Evolutionary conservation across 30 jellyfish, hydroid and myxozoan genomes (phyloP).

Genomic region (Pseudorhiza aurosa): DNA sequence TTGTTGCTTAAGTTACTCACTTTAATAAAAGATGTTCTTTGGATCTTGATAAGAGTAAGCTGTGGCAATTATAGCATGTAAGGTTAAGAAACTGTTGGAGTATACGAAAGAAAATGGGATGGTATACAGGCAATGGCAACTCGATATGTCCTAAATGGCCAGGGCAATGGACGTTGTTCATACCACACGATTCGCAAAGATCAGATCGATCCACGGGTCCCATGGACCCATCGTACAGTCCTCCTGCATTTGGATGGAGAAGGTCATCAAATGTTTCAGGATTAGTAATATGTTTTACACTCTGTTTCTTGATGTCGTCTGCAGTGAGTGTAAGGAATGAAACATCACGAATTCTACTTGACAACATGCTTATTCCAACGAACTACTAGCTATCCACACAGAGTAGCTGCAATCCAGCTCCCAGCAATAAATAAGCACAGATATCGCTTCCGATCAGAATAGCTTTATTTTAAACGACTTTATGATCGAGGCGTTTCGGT

Average conservation of each 20-base stretch:
- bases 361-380: slow-evolving; percentile 11
- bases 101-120: slow-evolving; percentile 86
- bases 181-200: slow-evolving; percentile 89
- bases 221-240: slow-evolving; percentile 84
- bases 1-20: too few species aligned
- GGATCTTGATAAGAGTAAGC: slow-evolving; percentile 64
- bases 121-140: slow-evolving; percentile 95
- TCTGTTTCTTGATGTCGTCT: slow-evolving; percentile 73
- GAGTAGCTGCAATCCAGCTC: neutral
- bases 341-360: slow-evolving; percentile 45
- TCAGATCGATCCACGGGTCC: slow-evolving; percentile 95
- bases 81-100: slow-evolving; percentile 75
- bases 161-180: slow-evolving; percentile 82
- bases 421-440: too few species aligned
- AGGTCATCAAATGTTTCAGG: slow-evolving; percentile 89
- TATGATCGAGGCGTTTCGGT: too few species aligned
- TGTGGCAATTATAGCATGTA: slow-evolving; percentile 89
- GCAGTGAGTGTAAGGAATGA: slow-evolving; percentile 60
- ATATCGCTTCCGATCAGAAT: too few species aligned
- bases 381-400: neutral
- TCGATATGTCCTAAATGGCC: slow-evolving; percentile 97
- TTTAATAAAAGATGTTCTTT: slow-evolving; percentile 53
- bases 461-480: too few species aligned
- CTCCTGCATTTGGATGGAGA: slow-evolving; percentile 84
- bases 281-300: slow-evolving; percentile 79